phyloP scores from a whole-genome alignment of 2,888 invertebrate genomes.

The Endotricha flammealis region DNA sequence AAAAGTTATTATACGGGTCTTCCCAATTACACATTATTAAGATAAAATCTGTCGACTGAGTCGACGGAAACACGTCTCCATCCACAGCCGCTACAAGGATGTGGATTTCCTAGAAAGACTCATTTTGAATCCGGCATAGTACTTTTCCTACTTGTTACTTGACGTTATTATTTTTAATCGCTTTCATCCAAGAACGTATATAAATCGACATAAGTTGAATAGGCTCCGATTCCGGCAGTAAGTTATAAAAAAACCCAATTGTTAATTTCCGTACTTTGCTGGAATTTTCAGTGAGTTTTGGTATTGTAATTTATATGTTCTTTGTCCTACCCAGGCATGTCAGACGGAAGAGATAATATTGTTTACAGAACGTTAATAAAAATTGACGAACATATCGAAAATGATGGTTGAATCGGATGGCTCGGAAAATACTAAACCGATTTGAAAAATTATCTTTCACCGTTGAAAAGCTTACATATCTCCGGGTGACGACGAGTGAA shows the following conservation, averaged over 20 bases:
- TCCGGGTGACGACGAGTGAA: too few species aligned
- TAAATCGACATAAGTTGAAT: background rate
- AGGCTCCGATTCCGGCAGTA: constrained; percentile 1
- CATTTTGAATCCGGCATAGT: constrained; percentile 3
- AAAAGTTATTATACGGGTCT: too few species aligned
- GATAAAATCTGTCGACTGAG: too few species aligned
- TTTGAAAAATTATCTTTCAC: too few species aligned
- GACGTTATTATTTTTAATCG: background rate
- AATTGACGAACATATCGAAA: too few species aligned
- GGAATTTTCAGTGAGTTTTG: constrained; percentile 1
- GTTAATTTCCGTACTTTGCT: background rate
- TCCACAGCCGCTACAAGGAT: background rate
- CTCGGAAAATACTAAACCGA: too few species aligned
- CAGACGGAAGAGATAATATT: too few species aligned
- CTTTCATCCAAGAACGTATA: constrained; percentile 4
- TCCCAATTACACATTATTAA: too few species aligned
- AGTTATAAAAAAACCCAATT: constrained; percentile 3
- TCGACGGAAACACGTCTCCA: background rate
- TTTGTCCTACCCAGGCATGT: background rate
- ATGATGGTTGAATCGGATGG: too few species aligned
- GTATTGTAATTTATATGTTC: background rate
- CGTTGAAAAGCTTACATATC: too few species aligned
- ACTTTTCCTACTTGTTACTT: background rate
- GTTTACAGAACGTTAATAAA: too few species aligned
- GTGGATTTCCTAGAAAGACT: constrained; percentile 29